Evolutionary conservation across 2,888 invertebrate species (phyloP).

Genomic region (Drosophila flavopinicola): DNA sequence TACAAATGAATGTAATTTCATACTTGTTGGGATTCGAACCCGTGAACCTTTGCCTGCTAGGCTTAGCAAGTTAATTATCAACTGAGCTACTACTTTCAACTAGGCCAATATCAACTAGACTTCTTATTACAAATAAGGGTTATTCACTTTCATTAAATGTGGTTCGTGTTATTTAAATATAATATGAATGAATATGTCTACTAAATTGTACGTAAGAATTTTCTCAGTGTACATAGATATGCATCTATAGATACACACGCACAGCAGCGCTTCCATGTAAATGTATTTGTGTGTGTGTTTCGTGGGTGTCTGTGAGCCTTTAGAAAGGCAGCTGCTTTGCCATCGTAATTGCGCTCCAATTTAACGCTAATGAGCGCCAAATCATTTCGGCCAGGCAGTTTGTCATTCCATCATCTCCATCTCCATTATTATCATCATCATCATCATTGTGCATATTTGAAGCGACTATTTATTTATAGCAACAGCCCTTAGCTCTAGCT

Average conservation of each 20-base stretch:
- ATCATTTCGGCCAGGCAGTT: constrained; percentile 57
- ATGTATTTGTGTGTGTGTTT: constrained; percentile 14
- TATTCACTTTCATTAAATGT: too few relatives aligned
- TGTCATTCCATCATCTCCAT: constrained; percentile 42
- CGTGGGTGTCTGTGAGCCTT: constrained; percentile 24
- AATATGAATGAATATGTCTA: not conserved
- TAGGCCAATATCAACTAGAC: too few relatives aligned
- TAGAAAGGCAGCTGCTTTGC: constrained; percentile 42
- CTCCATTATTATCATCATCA: constrained; percentile 1
- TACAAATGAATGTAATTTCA: too few relatives aligned
- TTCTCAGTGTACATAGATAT: constrained; percentile 9
- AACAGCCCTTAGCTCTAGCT: constrained; percentile 3
- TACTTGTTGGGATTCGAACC: too few relatives aligned
- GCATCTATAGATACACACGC: constrained; percentile 19
- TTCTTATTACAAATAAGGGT: too few relatives aligned
- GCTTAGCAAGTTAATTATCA: too few relatives aligned
- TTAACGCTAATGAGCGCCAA: constrained; percentile 75
- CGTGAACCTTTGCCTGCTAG: too few relatives aligned
- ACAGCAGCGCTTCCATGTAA: constrained; percentile 12
- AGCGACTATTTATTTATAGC: constrained; percentile 54
- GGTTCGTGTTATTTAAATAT: too few relatives aligned
- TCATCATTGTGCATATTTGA: constrained; percentile 50
- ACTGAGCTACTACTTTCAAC: too few relatives aligned
- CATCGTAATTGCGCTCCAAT: constrained; percentile 72
- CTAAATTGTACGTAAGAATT: not conserved